Evolutionary conservation across 2,113 vertebrate species (phyloP).

Genomic region (Egretta garzetta): DNA sequence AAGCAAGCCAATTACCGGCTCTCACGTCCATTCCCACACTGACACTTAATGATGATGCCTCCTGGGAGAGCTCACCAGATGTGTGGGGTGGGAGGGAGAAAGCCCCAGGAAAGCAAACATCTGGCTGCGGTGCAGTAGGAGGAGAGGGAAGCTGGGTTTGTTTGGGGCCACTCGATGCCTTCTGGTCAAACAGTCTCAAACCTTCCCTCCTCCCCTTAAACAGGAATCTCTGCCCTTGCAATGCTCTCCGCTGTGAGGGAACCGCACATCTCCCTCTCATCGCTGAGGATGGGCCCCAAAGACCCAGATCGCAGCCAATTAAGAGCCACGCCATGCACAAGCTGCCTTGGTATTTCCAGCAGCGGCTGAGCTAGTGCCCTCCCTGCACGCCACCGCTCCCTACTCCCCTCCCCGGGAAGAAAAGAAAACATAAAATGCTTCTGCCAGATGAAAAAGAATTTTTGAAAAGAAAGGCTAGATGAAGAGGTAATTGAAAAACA

Average conservation of each 20-base stretch:
- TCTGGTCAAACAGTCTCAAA: background rate
- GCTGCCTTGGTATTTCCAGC: constrained; percentile 33
- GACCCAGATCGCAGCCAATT: constrained; percentile 43
- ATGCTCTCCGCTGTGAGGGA: background rate
- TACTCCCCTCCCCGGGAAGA: background rate
- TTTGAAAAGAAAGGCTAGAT: constrained; percentile 6
- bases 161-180: background rate
- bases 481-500: constrained; percentile 45
- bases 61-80: background rate
- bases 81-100: background rate
- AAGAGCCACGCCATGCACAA: constrained; percentile 5
- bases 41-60: constrained; percentile 18
- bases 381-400: background rate
- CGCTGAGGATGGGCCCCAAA: background rate
- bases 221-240: background rate
- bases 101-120: background rate
- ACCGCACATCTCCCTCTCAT: background rate
- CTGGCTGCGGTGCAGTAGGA: background rate
- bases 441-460: background rate
- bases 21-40: background rate
- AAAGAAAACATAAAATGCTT: constrained; percentile 29
- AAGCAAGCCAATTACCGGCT: constrained; percentile 9
- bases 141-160: background rate
- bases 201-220: background rate
- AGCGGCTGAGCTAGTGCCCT: background rate